These are phyloP conservation scores for Eupithecia pulchellata DNA, from an alignment of 2,888 invertebrate species.

Conservation along the genomic window DNA sequence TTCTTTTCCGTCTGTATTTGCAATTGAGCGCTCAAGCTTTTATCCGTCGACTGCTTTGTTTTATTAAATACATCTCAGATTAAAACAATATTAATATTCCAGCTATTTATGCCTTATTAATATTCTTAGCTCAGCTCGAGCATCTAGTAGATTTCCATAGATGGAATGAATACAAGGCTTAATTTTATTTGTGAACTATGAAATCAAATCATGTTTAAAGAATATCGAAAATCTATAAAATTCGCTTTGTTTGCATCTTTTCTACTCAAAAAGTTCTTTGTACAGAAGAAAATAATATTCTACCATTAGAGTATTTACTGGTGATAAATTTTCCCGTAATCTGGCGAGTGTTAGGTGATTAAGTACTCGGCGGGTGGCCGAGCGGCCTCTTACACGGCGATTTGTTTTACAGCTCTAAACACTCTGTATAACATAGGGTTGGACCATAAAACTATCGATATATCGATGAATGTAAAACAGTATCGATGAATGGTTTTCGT, in stretches of 20 bases:
- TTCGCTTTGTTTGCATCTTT: not conserved
- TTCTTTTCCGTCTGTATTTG: not conserved
- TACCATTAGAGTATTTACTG: conserved; percentile 56
- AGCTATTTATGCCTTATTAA: not conserved
- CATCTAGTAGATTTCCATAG: not conserved
- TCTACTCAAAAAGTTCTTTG: not conserved
- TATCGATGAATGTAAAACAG: not conserved
- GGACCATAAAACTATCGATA: conserved; percentile 25
- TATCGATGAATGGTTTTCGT: not conserved
- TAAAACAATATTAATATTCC: not conserved
- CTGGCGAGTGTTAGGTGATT: conserved; percentile 83
- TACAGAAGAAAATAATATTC: conserved; percentile 16
- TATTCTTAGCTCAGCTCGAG: not conserved
- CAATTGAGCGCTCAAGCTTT: not conserved
- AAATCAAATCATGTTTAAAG: too few relatives aligned
- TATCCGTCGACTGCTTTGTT: not conserved
- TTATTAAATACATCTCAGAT: not conserved
- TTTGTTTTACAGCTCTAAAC: conserved; percentile 76
- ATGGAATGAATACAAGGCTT: not conserved
- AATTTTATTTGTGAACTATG: not conserved
- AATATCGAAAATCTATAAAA: too few relatives aligned
- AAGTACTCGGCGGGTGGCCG: conserved; percentile 78
- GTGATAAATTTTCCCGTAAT: conserved; percentile 79
- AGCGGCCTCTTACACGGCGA: conserved; percentile 76
- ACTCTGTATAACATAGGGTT: conserved; percentile 4